Evolutionary conservation across 2,888 invertebrate species (phyloP).

Genomic region (Apamea anceps): DNA sequence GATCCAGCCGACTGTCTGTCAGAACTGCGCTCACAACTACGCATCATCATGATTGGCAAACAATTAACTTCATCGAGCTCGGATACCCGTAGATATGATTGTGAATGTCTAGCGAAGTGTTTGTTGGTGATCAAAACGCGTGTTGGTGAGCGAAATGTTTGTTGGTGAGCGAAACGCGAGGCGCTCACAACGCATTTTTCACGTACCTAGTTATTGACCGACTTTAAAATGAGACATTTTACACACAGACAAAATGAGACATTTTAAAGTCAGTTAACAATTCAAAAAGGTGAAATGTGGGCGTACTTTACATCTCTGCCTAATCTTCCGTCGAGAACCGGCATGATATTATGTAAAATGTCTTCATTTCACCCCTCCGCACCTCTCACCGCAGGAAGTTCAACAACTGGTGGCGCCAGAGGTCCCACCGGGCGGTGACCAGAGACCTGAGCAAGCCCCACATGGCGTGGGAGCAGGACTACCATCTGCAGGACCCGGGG

Average conservation of each 20-base stretch:
- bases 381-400: slow-evolving; percentile 90
- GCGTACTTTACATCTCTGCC: too few relatives aligned
- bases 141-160: neutral
- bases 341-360: neutral
- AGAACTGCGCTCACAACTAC: slow-evolving; percentile 97
- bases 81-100: slow-evolving; percentile 88
- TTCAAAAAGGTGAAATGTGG: too few relatives aligned
- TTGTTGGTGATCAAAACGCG: neutral
- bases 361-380: neutral
- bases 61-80: slow-evolving; percentile 98
- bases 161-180: neutral
- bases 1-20: slow-evolving; percentile 98
- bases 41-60: slow-evolving; percentile 98
- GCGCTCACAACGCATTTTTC: neutral
- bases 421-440: slow-evolving; percentile 94
- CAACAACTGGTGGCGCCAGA: slow-evolving; percentile 97
- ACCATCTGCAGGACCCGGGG: slow-evolving; percentile 97
- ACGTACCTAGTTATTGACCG: too few relatives aligned
- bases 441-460: slow-evolving; percentile 93
- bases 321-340: too few relatives aligned
- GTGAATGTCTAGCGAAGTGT: neutral
- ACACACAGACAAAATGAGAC: too few relatives aligned
- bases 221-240: neutral
- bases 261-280: neutral
- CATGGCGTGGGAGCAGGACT: slow-evolving; percentile 98